Evolutionary conservation across 1,140 invertebrate genomes (phyloP), one percentile per base, ranked within the genome.

Genomic region (Mycetomoellerius zeteki): DNA sequence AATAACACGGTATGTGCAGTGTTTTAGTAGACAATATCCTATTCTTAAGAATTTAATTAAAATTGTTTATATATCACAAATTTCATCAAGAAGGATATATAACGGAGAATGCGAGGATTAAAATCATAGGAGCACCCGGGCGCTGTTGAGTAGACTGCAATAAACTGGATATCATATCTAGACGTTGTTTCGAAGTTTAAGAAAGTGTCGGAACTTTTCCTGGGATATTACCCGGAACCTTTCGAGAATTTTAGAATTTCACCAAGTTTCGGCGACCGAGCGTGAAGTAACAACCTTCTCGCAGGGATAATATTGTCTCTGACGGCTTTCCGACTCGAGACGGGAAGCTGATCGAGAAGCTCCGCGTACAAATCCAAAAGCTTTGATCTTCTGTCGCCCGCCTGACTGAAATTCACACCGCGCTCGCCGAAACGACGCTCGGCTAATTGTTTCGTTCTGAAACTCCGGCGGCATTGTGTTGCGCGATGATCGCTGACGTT

Each of bases 361-460:
- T 47, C 24, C 88, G 75, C 84, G 67, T 58, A 76, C 65, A 89
- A 88, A 90, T 62, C 71, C 65, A 52, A 84, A 73, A 81, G 67
- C 81, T 54, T 86, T 90, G 80, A 71, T 86, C 27, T 24, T 37
- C 47, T 58, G 16, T 52, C 78, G 50, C 54, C 67, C 52, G 12
- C 1, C 10, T 27, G 56, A 65, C 24, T 54, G 69, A 87, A 56
- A 82, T 85, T 86, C 71, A 56, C 80, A 37, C 67, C 58, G 37
- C 43, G 76, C 43, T 21, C n/a, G 33, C 19, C 43, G 47, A 76
- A 88, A 62, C 69, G 75, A 67, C 71, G 54, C 86, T 30, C 64
- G 75, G 82, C 89, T 91, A 91, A 91, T 91, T 91, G 89, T 91
- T 91, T 90, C 86, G 89, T 91, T 90, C 86, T 78, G 84, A 90